Percentiles rank a stretch among this genome's conserved stretches.
Conservation (phyloP, 2,888 invertebrate genomes). For the Melipona bicolor region DNA sequence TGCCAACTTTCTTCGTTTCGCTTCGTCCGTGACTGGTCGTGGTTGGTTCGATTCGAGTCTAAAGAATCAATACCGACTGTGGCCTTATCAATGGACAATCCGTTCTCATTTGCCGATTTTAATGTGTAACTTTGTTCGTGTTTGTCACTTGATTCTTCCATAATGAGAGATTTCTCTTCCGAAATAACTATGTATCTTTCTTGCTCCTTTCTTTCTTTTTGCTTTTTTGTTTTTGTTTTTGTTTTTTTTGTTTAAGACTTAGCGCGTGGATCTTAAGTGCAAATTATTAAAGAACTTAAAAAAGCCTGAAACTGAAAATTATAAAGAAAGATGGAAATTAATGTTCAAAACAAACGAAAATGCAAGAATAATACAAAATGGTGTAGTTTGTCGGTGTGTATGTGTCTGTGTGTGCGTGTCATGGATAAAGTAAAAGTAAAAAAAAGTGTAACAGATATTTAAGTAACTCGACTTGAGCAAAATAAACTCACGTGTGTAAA, state of each 20-base stretch:
- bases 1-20: not conserved
- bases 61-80: conserved; percentile 45
- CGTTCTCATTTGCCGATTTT: conserved; percentile 6
- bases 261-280: conserved; percentile 51
- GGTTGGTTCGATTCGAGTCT: conserved; percentile 60
- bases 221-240: not conserved
- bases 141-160: conserved; percentile 30
- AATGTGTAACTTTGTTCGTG: not conserved
- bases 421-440: conserved; percentile 6
- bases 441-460: not conserved
- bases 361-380: not conserved
- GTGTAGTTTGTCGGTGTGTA: too few species aligned
- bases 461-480: conserved; percentile 1
- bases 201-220: not conserved
- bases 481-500: conserved; percentile 60
- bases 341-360: conserved; percentile 37
- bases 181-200: not conserved
- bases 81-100: not conserved
- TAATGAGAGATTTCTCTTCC: not conserved
- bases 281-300: conserved; percentile 71
- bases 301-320: conserved; percentile 72
- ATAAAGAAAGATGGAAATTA: conserved; percentile 56
- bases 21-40: conserved; percentile 59
- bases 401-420: not conserved
- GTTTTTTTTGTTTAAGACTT: conserved; percentile 12